Evolutionary conservation across 2,888 invertebrate genomes (phyloP).

Genomic region (Ophion ellenae): DNA sequence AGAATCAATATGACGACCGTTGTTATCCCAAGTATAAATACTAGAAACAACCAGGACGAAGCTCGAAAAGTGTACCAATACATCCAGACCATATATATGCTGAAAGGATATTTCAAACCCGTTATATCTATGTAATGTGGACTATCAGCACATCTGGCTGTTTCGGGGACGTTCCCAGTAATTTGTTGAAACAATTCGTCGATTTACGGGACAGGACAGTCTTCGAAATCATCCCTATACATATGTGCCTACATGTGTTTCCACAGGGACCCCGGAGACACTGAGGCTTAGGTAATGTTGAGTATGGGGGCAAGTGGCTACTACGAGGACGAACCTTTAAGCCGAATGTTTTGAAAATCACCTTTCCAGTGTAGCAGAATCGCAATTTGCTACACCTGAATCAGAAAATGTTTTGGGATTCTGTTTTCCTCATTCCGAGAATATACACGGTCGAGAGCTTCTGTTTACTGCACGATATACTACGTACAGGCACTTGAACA

Average conservation of each 20-base stretch:
- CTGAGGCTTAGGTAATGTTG: background rate
- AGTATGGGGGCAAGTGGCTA: background rate
- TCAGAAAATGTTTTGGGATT: constrained; percentile 52
- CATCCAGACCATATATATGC: background rate
- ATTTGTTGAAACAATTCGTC: too few species aligned
- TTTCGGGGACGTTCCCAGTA: too few species aligned
- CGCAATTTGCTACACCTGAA: constrained; percentile 41
- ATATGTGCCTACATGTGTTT: background rate
- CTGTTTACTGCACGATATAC: constrained; percentile 40
- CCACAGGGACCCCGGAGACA: background rate
- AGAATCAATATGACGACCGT: constrained; percentile 57
- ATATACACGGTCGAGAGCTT: constrained; percentile 32
- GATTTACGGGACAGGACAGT: too few species aligned
- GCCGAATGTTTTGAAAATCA: background rate
- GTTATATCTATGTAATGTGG: too few species aligned
- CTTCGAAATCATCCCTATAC: background rate
- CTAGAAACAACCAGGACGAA: constrained; percentile 1
- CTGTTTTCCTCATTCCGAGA: constrained; percentile 44
- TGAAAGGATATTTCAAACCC: background rate
- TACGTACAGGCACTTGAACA: constrained; percentile 18
- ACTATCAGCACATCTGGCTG: too few species aligned
- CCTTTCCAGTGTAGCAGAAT: background rate
- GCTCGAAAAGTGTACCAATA: constrained; percentile 32
- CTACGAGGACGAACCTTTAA: background rate
- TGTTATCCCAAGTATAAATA: constrained; percentile 36